phyloP scores from a whole-genome alignment of 2,113 vertebrate genomes.

The Hydropotes inermis region DNA sequence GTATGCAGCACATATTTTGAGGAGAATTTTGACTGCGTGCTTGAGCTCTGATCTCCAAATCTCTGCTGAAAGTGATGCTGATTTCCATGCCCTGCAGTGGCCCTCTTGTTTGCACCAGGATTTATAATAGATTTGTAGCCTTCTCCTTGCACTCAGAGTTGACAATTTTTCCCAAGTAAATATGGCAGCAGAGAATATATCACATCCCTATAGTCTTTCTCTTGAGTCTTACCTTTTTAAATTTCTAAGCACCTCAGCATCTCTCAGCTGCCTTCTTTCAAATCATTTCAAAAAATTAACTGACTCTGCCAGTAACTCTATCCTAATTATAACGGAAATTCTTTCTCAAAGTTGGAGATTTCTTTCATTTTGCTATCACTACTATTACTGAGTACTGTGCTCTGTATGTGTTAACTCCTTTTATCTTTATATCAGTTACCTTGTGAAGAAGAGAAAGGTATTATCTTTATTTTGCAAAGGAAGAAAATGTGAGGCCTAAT shows the following conservation, averaged over 20 bases:
- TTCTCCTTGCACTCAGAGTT: not conserved
- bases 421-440: not conserved
- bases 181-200: not conserved
- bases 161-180: not conserved
- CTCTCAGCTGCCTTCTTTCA: not conserved
- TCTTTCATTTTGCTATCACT: not conserved
- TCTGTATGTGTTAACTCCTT: not conserved
- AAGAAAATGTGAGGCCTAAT: not conserved
- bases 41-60: not conserved
- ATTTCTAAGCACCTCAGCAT: not conserved
- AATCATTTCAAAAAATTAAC: not conserved
- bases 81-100: not conserved
- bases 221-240: not conserved
- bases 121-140: not conserved
- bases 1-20: not conserved
- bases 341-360: not conserved
- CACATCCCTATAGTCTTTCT: not conserved
- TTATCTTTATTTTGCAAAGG: not conserved
- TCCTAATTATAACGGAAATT: not conserved
- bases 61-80: not conserved
- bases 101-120: not conserved
- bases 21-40: not conserved
- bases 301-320: not conserved
- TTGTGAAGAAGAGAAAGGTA: not conserved
- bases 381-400: not conserved